Percentiles rank a stretch among this genome's conserved stretches.
phyloP scores from a whole-genome alignment of 92 coral and sea anemone genomes.

The Muricea muricata region DNA sequence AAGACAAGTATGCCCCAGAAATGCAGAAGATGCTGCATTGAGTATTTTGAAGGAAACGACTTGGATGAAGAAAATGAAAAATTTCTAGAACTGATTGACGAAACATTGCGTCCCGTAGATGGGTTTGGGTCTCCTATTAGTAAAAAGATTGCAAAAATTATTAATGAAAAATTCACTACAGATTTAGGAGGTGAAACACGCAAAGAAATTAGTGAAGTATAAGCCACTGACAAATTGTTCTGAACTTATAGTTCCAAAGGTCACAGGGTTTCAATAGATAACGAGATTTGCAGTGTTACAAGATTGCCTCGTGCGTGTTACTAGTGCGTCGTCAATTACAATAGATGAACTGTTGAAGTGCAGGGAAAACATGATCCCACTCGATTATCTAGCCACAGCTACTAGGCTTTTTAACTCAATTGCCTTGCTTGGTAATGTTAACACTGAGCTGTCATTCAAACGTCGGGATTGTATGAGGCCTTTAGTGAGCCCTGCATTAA shows the following conservation, averaged over 20 bases:
- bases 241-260: neutral
- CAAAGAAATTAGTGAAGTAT: slow-evolving; percentile 2
- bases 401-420: neutral
- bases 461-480: neutral
- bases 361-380: neutral
- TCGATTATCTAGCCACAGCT: neutral
- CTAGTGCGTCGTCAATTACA: neutral
- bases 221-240: neutral
- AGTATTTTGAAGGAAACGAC: neutral
- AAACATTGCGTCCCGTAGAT: neutral
- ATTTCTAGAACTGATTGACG: neutral
- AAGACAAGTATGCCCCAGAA: neutral
- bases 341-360: neutral
- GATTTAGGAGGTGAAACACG: neutral
- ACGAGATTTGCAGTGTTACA: neutral
- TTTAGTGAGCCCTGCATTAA: neutral
- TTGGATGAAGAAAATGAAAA: neutral
- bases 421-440: neutral
- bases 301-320: neutral
- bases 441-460: too few species aligned
- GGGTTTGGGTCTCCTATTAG: neutral
- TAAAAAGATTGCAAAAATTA: neutral
- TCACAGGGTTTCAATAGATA: neutral
- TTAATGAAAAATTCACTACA: neutral
- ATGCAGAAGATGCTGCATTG: neutral